Evolutionary conservation across 1,140 invertebrate genomes (phyloP).

Genomic region (Berghia stephanieae): DNA sequence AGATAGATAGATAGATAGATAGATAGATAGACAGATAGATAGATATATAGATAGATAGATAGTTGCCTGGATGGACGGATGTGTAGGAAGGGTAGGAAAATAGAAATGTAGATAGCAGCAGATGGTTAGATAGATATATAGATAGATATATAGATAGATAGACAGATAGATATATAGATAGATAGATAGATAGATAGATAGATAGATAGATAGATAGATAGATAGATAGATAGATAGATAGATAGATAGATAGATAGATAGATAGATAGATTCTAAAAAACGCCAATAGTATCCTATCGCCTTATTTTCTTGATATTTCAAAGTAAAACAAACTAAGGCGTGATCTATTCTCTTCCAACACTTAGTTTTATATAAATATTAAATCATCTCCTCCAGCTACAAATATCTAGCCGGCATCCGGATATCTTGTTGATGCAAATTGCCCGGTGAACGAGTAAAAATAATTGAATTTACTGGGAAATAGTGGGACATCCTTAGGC

Average conservation of each 20-base stretch:
- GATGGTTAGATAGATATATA: neutral
- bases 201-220: conserved; percentile 10
- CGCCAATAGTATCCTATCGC: too few relatives aligned
- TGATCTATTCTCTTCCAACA: too few relatives aligned
- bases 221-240: conserved; percentile 5
- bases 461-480: too few relatives aligned
- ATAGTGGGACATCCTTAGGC: too few relatives aligned
- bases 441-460: too few relatives aligned
- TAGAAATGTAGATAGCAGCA: neutral
- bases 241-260: neutral
- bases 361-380: too few relatives aligned
- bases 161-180: neutral
- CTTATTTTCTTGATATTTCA: too few relatives aligned
- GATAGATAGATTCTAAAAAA: too few relatives aligned
- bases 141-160: neutral
- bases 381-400: too few relatives aligned
- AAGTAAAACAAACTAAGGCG: too few relatives aligned
- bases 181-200: conserved; percentile 13
- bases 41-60: conserved; percentile 10
- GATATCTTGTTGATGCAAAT: too few relatives aligned
- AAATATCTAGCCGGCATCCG: neutral
- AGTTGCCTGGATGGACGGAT: neutral
- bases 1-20: neutral
- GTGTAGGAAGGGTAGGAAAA: neutral
- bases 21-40: neutral